A percentile compares a stretch with the other conserved stretches of the same genome.
phyloP scores from a whole-genome alignment of 2,113 vertebrate genomes.

The Diphyllodes magnificus region DNA sequence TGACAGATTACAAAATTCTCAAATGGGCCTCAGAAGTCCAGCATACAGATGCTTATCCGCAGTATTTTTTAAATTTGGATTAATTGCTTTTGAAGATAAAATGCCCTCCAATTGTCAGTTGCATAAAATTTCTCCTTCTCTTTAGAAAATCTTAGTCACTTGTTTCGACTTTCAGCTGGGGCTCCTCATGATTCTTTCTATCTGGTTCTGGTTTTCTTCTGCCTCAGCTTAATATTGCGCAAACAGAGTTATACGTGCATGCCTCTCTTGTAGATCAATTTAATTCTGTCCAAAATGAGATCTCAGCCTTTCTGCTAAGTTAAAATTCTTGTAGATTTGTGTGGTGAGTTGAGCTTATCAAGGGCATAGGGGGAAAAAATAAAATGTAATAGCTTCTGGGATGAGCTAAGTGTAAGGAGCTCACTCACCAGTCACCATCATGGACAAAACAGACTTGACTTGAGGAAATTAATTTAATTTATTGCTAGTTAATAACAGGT shows the following conservation, averaged over 20 bases:
- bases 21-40: background rate
- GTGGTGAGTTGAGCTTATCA: background rate
- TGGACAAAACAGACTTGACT: background rate
- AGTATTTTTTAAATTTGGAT: background rate
- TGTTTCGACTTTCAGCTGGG: background rate
- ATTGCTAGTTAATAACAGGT: background rate
- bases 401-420: rapidly evolving
- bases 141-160: background rate
- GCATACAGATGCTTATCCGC: background rate
- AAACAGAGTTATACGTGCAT: background rate
- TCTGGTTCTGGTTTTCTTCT: background rate
- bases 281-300: background rate
- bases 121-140: background rate
- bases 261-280: background rate
- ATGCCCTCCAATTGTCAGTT: background rate
- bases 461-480: background rate
- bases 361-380: background rate
- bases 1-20: background rate
- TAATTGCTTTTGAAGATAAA: background rate
- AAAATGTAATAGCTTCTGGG: background rate
- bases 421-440: background rate
- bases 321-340: background rate
- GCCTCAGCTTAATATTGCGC: background rate
- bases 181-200: background rate
- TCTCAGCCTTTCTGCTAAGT: background rate